These are phyloP conservation scores for Oryzias sinensis DNA, from an alignment of 2,797 vertebrate genomes.

Conservation along the genomic window DNA sequence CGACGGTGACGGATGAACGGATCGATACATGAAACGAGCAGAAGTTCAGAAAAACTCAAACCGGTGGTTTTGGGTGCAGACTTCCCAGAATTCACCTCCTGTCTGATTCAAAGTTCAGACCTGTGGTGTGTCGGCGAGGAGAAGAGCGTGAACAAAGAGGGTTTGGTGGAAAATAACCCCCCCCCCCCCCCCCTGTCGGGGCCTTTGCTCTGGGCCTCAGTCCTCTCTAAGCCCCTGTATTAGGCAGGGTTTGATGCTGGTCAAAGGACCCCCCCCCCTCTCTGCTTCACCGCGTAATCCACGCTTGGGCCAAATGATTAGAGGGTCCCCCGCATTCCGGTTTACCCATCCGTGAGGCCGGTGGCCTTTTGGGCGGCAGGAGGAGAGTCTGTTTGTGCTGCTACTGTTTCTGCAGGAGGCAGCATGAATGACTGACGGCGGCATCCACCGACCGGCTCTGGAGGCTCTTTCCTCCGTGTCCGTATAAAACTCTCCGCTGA, in stretches of 20 bases:
- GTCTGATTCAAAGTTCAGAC: too few relatives aligned
- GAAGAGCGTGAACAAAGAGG: constrained; percentile 55
- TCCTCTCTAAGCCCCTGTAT: constrained; percentile 70
- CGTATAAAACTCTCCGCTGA: constrained; percentile 50
- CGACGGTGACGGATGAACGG: constrained; percentile 64
- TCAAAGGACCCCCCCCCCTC: constrained; percentile 71
- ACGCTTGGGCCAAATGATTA: constrained; percentile 70
- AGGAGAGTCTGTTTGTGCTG: constrained; percentile 33
- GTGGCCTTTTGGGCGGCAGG: constrained; percentile 46
- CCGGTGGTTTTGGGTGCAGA: background rate
- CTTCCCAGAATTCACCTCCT: too few relatives aligned
- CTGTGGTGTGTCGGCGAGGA: constrained; percentile 17
- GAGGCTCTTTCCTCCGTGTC: constrained; percentile 14
- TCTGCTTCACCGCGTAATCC: constrained; percentile 74
- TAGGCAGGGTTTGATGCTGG: constrained; percentile 76
- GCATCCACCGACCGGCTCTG: too few relatives aligned
- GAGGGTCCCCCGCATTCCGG: constrained; percentile 71
- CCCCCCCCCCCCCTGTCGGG: constrained; percentile 48
- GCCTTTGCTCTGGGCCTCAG: constrained; percentile 59
- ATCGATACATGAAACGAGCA: constrained; percentile 42
- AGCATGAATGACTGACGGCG: background rate
- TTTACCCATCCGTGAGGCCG: constrained; percentile 68
- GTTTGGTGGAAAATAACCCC: constrained; percentile 10
- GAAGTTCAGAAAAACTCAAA: constrained; percentile 19
- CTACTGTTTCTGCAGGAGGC: constrained; percentile 1